Evolutionary conservation across 1,140 invertebrate species (phyloP), one percentile per base, ranked within the genome.

Genomic region (Arctopsyche grandis): DNA sequence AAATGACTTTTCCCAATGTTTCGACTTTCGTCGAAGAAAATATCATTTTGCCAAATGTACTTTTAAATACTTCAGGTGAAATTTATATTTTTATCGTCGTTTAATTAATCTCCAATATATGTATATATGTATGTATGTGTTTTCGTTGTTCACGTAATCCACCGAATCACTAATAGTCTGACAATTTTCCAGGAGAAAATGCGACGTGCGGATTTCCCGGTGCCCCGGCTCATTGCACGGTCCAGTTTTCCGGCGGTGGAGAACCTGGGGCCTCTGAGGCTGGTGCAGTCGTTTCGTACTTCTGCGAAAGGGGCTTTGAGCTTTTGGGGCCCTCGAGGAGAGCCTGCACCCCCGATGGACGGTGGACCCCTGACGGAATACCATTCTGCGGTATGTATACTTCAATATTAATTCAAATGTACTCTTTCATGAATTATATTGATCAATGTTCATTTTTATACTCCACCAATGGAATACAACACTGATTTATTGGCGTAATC

Each of bases 251-350:
- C 0, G 91, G 93, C 80, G 85, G 85, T 46, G 86, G 94, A 24
- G 86, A 86, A 0, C 87, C 91, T 43, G 93, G 93, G 16, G 92
- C 94, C 7, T 7, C 29, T 4, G 29, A 38, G 29, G 87, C 91
- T 44, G 94, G 94, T 16, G 92, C 94, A 4, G 91, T 96, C 0
- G 95, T 95, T 4, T 95, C 93, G 0, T 98, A 98, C 85, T 89
- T 91, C 14, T 98, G 97, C 84, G 96, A 98, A 84, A 88, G 94
- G 52, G 96, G 96, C 10, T 98, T 97, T 85, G 96, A 98, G 85
- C 90, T 98, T 0, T 89, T 98, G 0, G 97, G 97, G 1, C 96
- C 96, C 0, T 89, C 93, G 0, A 87, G 95, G 70, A 89, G 96
- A 74, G 90, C 93, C 14, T 98, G 97, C 84, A 90, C 91, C 22